Conservation (phyloP, 2,113 vertebrate species). For the Poecilia latipinna region DNA sequence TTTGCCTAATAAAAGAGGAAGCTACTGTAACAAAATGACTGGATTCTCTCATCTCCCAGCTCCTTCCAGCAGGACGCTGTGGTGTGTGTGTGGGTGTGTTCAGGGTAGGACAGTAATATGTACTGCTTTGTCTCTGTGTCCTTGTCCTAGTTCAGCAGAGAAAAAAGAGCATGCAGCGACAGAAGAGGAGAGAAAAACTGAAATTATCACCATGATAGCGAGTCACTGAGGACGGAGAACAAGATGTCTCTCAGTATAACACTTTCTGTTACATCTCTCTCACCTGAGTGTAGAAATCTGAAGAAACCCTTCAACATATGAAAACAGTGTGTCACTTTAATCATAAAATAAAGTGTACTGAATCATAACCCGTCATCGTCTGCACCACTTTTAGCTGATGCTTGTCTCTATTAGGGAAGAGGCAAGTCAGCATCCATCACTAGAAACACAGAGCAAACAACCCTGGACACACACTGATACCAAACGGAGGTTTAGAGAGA, state of each 20-base stretch:
- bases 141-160: conserved; percentile 69
- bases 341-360: background rate
- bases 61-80: conserved; percentile 46
- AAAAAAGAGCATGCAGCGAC: background rate
- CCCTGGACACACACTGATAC: no score
- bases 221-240: conserved; percentile 47
- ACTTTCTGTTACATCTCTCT: background rate
- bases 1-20: conserved; percentile 60
- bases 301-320: background rate
- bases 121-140: conserved; percentile 62
- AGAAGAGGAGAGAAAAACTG: conserved; percentile 9
- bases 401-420: no score
- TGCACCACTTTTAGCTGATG: background rate
- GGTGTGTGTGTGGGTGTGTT: conserved; percentile 11
- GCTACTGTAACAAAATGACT: conserved; percentile 51
- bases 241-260: conserved; percentile 46
- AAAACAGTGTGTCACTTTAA: background rate
- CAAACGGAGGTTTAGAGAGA: no score
- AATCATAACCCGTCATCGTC: background rate
- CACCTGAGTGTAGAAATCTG: background rate
- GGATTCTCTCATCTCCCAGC: conserved; percentile 60
- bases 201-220: conserved; percentile 47
- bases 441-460: no score
- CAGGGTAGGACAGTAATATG: conserved; percentile 56
- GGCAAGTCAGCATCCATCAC: no score